Evolutionary conservation across 2,888 invertebrate genomes (phyloP), one percentile per base, ranked within the genome.

Genomic region (Megalurothrips usitatus): DNA sequence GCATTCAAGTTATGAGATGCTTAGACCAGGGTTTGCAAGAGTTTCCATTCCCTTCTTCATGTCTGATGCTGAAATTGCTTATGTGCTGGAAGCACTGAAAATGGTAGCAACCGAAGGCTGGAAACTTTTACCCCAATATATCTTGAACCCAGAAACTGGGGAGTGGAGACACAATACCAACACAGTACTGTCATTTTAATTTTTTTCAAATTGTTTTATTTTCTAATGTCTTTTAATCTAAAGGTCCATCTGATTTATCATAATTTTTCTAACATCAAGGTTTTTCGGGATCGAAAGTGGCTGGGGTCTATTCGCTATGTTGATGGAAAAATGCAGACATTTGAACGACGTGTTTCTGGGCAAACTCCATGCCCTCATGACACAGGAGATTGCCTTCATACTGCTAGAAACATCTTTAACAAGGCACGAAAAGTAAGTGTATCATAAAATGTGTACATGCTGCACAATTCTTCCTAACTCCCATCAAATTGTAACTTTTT

Each of bases 31-130:
- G 0, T 96, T 96, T 87, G 93, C 93, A 47, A 89, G 96, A 83
- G 90, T 97, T 43, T 95, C 95, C 80, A 89, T 97, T 81, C 95
- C 96, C 0, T 97, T 92, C 87, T 96, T 96, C 87, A 93, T 94
- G 90, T 91, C 92, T 28, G 94, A 95, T 84, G 88, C 91, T 79
- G 94, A 95, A 86, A 88, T 95, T 28, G 93, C 93, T 0, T 96
- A 94, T 86, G 91, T 96, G 3, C 88, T 96, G 84, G 94, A 95
- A 87, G 95, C 96, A 0, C 88, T 97, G 26, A 92, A 93, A 86
- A 93, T 96, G 92, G 94, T 96, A 0, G 95, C 96, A 0, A 93
- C 94, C 6, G 93, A 96, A 88, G 96, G 93, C 0, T 96, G 96
- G 94, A 95, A 95, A 85, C 90, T 97, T 78, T 87, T 97, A 81